Evolutionary conservation across 2,113 vertebrate species (phyloP), one percentile per base, ranked within the genome.

Genomic region (Psophia crepitans): DNA sequence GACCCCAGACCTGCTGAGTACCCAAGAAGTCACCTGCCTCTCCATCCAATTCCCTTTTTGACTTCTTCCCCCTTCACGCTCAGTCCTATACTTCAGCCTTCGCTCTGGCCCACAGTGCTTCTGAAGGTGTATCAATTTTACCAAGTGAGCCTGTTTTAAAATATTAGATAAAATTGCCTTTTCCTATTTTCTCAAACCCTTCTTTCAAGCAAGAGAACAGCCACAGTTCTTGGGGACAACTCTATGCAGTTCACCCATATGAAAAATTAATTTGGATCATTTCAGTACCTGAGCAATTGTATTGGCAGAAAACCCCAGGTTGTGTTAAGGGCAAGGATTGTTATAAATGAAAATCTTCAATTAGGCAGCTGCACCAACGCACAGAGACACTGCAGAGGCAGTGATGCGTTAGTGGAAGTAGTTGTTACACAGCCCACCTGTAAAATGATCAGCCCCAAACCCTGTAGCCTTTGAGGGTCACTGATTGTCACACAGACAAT

Each of bases 271-370:
- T 76, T 60, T 75, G 53, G 21, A 54, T 73, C 3, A 69, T 77
- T 94, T 68, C 18, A 48, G 16, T 48, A 76, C 8, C 39, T 39
- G 21, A 73, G 24, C 35, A 69, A 84, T 57, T 33, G 10, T 41
- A 83, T 12, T 17, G 43, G 7, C 54, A 51, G 33, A 80, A 80
- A 75, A 80, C 9, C 66, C 19, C 11, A 68, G 4, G 19, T 11
- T 69, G 6, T 2, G 0, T 75, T 71, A 74, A 66, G 24, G 49
- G 11, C 0, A 0, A 89, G 17, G 65, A 49, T 17, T 84, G 14
- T 41, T 49, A 54, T 54, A 63, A 82, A 74, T 37, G 2, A 87
- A 84, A 92, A 66, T 28, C 30, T 66, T 78, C n/a, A 71, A 12
- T 58, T 54, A 61, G 9, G 7, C 35, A 64, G 7, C 21, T 70